These are phyloP conservation scores for Pyrocephalus nanus DNA, from an alignment of 2,797 vertebrate species.

Conservation along the genomic window DNA sequence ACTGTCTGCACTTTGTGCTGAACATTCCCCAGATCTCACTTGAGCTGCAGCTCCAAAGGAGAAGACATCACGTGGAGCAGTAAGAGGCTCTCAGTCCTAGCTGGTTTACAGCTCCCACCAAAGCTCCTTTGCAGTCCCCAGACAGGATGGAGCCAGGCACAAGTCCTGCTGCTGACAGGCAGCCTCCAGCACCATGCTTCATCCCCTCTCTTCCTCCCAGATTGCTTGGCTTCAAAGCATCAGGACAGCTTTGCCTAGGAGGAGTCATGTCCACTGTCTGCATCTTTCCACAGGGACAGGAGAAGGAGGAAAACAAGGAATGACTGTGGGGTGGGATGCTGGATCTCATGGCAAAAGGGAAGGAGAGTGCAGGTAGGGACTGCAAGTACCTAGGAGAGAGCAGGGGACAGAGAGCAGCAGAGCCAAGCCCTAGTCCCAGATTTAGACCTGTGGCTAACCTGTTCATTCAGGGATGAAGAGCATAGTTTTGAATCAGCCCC, in stretches of 20 bases:
- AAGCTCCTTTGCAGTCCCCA: not conserved
- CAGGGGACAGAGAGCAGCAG: not conserved
- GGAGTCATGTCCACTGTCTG: not conserved
- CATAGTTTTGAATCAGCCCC: not conserved
- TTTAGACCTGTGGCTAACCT: not conserved
- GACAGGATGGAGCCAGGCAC: not conserved
- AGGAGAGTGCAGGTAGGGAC: not conserved
- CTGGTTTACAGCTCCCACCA: not conserved
- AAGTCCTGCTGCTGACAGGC: not conserved
- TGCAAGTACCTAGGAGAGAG: not conserved
- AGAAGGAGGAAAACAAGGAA: not conserved
- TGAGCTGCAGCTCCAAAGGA: not conserved
- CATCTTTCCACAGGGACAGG: not conserved
- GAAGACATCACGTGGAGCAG: not conserved
- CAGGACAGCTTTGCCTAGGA: not conserved
- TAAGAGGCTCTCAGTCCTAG: not conserved
- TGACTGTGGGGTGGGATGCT: rapidly evolving
- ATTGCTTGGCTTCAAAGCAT: not conserved
- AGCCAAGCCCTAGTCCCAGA: not conserved
- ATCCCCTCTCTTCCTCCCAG: not conserved
- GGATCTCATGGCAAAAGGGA: not conserved
- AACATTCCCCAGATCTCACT: constrained; percentile 24
- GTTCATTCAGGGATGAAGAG: not conserved
- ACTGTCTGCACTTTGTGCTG: not conserved
- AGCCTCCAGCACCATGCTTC: not conserved